phyloP scores from a whole-genome alignment of 1,140 invertebrate genomes.

The Drosophila kanapiae region DNA sequence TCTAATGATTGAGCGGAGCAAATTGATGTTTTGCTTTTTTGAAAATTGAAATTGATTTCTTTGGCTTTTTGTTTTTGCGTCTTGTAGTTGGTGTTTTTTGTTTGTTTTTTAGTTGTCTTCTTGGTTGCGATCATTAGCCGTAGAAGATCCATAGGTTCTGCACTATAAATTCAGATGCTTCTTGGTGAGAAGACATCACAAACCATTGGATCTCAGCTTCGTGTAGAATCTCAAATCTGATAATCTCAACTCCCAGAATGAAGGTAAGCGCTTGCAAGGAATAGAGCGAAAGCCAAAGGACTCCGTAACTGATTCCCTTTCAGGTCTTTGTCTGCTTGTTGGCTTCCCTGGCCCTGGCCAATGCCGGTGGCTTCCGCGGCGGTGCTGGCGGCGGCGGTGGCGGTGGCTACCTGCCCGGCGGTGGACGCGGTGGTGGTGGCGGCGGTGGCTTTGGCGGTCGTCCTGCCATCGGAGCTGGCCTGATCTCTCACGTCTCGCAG shows the following conservation, averaged over 20 bases:
- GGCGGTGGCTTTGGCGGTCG: constrained; percentile 54
- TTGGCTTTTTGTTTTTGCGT: constrained; percentile 2
- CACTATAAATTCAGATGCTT: constrained; percentile 67
- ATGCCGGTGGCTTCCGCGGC: constrained; percentile 64
- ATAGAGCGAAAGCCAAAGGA: background rate
- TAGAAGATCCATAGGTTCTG: constrained; percentile 32
- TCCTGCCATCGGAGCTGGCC: constrained; percentile 53
- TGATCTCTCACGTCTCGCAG: constrained; percentile 66
- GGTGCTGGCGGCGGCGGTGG: constrained; percentile 53
- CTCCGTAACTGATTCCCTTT: background rate
- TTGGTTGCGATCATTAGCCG: constrained; percentile 58
- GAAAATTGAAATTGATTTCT: constrained; percentile 35
- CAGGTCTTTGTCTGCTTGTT: constrained; percentile 69
- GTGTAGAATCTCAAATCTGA: constrained; percentile 36
- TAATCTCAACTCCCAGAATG: constrained; percentile 43
- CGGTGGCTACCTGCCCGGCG: constrained; percentile 55
- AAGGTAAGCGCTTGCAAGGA: constrained; percentile 38
- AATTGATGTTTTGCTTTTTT: constrained; percentile 44
- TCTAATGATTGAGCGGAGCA: constrained; percentile 55
- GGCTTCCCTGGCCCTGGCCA: constrained; percentile 64
- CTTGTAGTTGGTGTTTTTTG: constrained; percentile 7
- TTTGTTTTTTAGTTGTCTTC: constrained; percentile 16
- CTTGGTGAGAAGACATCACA: constrained; percentile 56
- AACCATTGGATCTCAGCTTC: constrained; percentile 57
- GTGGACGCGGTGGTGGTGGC: constrained; percentile 47